Base-by-base conservation (phyloP, 1,140 invertebrate species). In the Drosophila pseudoananassae region DNA sequence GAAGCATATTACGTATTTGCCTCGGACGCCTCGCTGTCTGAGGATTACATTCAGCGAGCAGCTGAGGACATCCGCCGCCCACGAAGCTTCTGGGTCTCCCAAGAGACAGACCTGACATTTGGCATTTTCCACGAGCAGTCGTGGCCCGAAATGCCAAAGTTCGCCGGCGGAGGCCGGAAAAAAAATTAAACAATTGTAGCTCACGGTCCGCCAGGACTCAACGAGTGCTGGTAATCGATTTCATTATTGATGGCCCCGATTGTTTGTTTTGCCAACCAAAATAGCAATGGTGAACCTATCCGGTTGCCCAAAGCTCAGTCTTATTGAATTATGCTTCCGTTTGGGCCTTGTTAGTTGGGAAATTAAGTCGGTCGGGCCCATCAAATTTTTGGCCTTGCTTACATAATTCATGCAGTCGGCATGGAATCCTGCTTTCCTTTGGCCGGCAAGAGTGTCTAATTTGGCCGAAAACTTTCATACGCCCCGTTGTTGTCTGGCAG, bases 111-210 rank as follows among this genome's bases (percentile, higher is more conserved):
- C 29, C 33, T 71, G 77, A 85, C 82, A 68, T 85, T 85, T 85
- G 77, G 50, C 78, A 78, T 85, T 87, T 84, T 23, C 25, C 20
- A 45, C 25, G 25, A 27, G 4, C 4, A 27, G n/a, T 7, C 45
- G 31, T 58, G 45, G 31, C 29, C 20, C 45, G n/a, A 87, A 84
- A 84, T 87, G 81, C 74, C 81, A 87, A 66, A 87, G 81, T 81
- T 84, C 52, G 61, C 64, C 31, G 33, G 14, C 50, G 60, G 38
- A 46, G 33, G 10, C 33, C 10, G 51, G 55, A 81, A 76, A 59
- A 58, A 68, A 77, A 33, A 3, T 46, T 61, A 53, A 47, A 31
- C 55, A 64, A 77, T 49, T 2, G 50, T 61, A 45, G 63, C 38
- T 53, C 40, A 43, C 17, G 47, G 51, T 31, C 29, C 17, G 53